phyloP scores from a whole-genome alignment of 2,797 vertebrate species.

The Hyperoplus immaculatus region DNA sequence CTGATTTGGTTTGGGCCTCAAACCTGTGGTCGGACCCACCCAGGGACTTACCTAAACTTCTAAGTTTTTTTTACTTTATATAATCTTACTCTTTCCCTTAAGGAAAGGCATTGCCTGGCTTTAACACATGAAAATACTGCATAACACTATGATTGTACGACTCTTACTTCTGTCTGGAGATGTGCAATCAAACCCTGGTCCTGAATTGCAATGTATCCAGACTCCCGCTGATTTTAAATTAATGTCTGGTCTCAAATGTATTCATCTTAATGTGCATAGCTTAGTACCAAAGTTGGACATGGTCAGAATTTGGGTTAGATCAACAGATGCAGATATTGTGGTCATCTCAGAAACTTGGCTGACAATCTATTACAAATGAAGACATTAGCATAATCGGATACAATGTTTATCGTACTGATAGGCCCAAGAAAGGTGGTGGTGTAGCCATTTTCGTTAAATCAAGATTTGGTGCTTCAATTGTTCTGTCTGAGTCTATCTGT shows the following conservation, averaged over 20 bases:
- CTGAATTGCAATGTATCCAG: not conserved
- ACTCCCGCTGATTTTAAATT: not conserved
- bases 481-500: not conserved
- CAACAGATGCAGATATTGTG: too few species aligned
- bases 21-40: too few species aligned
- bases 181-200: slow-evolving; percentile 22
- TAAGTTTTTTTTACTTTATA: too few species aligned
- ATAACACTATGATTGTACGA: not conserved
- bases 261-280: not conserved
- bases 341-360: not conserved
- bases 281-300: not conserved
- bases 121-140: too few species aligned
- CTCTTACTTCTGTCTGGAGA: not conserved
- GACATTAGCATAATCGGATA: not conserved
- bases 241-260: not conserved
- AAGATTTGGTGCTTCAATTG: not conserved
- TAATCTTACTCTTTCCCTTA: too few species aligned
- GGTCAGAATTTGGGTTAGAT: too few species aligned
- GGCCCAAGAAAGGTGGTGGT: not conserved
- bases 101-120: too few species aligned
- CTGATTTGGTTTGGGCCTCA: too few species aligned
- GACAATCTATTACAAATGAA: not conserved
- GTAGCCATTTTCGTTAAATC: not conserved
- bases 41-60: too few species aligned
- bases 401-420: not conserved